phyloP scores from a whole-genome alignment of 2,888 invertebrate species.

The Tanytarsus gracilentus region DNA sequence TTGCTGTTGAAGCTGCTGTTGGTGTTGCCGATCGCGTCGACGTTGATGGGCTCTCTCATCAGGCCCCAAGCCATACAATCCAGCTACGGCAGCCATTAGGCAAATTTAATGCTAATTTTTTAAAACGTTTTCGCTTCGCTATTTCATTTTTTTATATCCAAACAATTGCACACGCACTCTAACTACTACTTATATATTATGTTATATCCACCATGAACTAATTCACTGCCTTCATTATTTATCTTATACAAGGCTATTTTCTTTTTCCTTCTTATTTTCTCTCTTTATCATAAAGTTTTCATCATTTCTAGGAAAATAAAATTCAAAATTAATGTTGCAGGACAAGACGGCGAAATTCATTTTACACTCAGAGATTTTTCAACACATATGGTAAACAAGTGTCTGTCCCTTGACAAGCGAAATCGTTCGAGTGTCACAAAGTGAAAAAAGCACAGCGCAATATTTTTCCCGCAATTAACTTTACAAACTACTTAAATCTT shows the following conservation, averaged over 20 bases:
- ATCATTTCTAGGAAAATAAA: no score
- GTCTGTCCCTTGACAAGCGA: no score
- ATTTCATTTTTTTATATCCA: background rate
- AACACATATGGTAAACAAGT: no score
- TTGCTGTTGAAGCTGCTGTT: conserved; percentile 44
- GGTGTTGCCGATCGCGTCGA: conserved; percentile 40
- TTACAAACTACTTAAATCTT: no score
- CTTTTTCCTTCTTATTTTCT: background rate
- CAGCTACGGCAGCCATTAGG: conserved; percentile 73
- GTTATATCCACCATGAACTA: background rate
- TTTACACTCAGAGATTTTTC: no score
- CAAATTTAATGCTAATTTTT: background rate
- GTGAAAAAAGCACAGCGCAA: no score
- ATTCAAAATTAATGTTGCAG: no score
- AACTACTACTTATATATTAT: background rate
- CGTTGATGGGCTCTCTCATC: conserved; percentile 49
- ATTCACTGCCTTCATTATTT: background rate
- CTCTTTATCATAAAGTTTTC: conserved; percentile 11
- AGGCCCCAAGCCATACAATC: conserved; percentile 69
- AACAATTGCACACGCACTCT: background rate
- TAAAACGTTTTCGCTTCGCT: background rate
- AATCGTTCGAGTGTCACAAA: no score
- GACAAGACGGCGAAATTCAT: no score
- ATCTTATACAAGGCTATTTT: background rate
- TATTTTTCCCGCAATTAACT: no score